Conservation (phyloP, 1,140 invertebrate genomes). For the Vollenhovia emeryi region DNA sequence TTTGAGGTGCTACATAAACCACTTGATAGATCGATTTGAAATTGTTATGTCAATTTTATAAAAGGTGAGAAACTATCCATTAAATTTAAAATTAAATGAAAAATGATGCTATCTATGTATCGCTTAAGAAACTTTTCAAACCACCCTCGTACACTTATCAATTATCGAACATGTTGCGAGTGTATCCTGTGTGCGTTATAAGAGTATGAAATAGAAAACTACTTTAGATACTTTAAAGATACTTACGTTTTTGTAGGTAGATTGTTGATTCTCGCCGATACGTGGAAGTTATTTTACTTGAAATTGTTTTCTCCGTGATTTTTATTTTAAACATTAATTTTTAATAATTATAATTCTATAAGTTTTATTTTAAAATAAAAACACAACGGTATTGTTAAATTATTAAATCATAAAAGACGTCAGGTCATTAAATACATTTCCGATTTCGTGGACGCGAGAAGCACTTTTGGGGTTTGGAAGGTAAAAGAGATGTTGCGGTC, state of each 20-base stretch:
- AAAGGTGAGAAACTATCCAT: too few relatives aligned
- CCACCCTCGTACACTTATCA: background rate
- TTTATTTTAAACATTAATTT: background rate
- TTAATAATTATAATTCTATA: background rate
- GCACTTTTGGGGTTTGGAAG: background rate
- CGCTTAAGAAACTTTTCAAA: too few relatives aligned
- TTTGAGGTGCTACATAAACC: too few relatives aligned
- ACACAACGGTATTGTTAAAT: background rate
- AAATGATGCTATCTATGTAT: too few relatives aligned
- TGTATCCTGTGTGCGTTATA: background rate
- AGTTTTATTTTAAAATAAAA: background rate
- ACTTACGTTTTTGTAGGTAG: constrained; percentile 5
- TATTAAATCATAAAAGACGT: background rate
- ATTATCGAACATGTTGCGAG: background rate
- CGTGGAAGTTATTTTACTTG: background rate
- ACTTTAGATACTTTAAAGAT: background rate
- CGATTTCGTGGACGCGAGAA: background rate
- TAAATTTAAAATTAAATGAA: too few relatives aligned
- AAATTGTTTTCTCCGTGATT: background rate
- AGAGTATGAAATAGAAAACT: background rate
- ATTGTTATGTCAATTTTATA: too few relatives aligned
- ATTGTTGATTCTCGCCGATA: background rate
- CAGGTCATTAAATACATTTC: background rate
- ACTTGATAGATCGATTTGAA: too few relatives aligned
- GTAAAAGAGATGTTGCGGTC: constrained; percentile 19